Base-by-base conservation (phyloP, 2,888 invertebrate species). In the Rotaria macrura region DNA sequence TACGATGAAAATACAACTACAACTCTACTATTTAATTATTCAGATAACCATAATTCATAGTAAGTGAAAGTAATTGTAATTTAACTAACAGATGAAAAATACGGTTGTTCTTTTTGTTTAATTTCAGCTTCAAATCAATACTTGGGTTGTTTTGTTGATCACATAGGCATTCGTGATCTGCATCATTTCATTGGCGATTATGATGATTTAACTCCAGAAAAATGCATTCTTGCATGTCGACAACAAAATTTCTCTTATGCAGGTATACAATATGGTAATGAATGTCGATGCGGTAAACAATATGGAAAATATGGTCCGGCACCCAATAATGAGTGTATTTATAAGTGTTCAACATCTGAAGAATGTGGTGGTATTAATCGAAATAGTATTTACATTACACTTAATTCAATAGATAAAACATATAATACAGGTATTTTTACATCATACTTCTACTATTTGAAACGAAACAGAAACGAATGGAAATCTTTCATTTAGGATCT, bases 261-360 rank as follows among this genome's bases (percentile, higher is more conserved):
- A 25, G 79, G 43, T 10, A 40, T 79, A 43, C 79, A 79, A n/a
- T 79, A n/a, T 43, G 79, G 79, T n/a, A 85, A n/a, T 49, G 74
- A 83, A 54, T 54, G 85, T 43, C 43, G 74, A 25, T 57, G 85
- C 57, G 74, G 55, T 49, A 12, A 38, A 12, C 47, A 57, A 23
- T 74, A 85, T 84, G 43, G 85, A 49, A 40, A 47, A 40, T 55
- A 86, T 85, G 52, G 85, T 85, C 40, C 43, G 52, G 74, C 29
- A 74, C n/a, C 57, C 25, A 49, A 85, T 34, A n/a, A 86, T 57
- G 72, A 72, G 52, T 72, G 86, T 85, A 54, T 12, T 57, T 34
- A 74, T 72, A 25, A n/a, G 4, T 49, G 85, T 47, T 40, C 55
- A 17, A 85, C 43, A 85, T 34, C 40, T 34, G 49, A 65, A 74